phyloP scores from a whole-genome alignment of 2,113 vertebrate species.

The Leuciscus idus region DNA sequence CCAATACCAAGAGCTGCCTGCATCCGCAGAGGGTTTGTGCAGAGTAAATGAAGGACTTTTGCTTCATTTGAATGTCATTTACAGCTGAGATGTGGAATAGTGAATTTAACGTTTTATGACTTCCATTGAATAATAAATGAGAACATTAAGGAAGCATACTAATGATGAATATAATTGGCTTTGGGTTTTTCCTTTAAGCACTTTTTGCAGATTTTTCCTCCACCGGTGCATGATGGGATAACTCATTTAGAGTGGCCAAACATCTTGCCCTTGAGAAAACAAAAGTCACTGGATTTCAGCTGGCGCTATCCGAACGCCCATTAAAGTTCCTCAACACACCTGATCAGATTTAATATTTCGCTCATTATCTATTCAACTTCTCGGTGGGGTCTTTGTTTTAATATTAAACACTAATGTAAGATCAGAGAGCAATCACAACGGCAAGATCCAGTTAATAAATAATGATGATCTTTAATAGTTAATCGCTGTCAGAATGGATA shows the following conservation, averaged over 20 bases:
- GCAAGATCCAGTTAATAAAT: constrained; percentile 38
- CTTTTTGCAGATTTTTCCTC: constrained; percentile 39
- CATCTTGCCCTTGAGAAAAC: constrained; percentile 56
- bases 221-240: constrained; percentile 40
- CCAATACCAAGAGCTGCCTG: constrained; percentile 69
- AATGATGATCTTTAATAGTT: constrained; percentile 58
- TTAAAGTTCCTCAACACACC: constrained; percentile 38
- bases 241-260: constrained; percentile 50
- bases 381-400: constrained; percentile 41
- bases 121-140: constrained; percentile 75
- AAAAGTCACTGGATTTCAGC: constrained; percentile 52
- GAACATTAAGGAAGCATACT: constrained; percentile 77
- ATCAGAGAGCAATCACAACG: constrained; percentile 38
- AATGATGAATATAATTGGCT: constrained; percentile 79
- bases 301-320: constrained; percentile 39
- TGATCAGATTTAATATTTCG: constrained; percentile 35
- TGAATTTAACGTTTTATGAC: constrained; percentile 56
- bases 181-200: constrained; percentile 64
- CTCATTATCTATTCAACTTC: constrained; percentile 27
- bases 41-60: constrained; percentile 68
- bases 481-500: constrained; percentile 50
- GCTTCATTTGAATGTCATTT: constrained; percentile 70
- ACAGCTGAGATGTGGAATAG: constrained; percentile 57
- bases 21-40: constrained; percentile 65
- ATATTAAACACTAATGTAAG: constrained; percentile 42